Percentiles rank a stretch among this genome's conserved stretches.
These are phyloP conservation scores for Lordiphosa collinella DNA, from an alignment of 1,140 invertebrate species.

Conservation along the genomic window DNA sequence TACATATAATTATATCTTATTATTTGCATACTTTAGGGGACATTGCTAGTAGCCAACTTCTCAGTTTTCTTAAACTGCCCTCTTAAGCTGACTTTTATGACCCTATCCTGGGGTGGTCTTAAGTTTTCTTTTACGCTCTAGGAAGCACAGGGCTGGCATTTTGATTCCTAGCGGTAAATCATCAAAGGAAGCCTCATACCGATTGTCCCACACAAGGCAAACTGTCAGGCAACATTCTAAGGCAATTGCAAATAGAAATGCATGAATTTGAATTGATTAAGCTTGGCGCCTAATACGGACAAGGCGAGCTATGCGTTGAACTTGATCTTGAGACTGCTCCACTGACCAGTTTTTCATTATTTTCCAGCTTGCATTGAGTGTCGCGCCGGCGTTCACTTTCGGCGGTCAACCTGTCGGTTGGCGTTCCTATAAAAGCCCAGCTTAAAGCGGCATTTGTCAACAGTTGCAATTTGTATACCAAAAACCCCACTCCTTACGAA, in stretches of 20 bases:
- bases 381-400: slow-evolving; percentile 54
- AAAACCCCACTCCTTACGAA: slow-evolving; percentile 18
- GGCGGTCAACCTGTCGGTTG: slow-evolving; percentile 31
- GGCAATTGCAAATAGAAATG: slow-evolving; percentile 19
- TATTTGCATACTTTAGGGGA: too few species aligned
- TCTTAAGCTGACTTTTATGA: too few species aligned
- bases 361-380: slow-evolving; percentile 56
- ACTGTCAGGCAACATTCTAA: slow-evolving; percentile 36
- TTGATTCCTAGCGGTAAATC: slow-evolving; percentile 11
- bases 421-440: slow-evolving; percentile 54
- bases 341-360: slow-evolving; percentile 59
- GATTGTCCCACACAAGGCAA: slow-evolving; percentile 33
- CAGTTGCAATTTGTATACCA: slow-evolving; percentile 64
- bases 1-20: too few species aligned
- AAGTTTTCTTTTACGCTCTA: slow-evolving; percentile 20
- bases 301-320: slow-evolving; percentile 65
- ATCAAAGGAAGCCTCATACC: not conserved
- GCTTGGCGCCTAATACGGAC: slow-evolving; percentile 51
- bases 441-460: slow-evolving; percentile 30
- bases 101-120: too few species aligned
- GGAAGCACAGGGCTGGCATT: slow-evolving; percentile 46
- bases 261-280: slow-evolving; percentile 33
- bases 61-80: too few species aligned
- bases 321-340: slow-evolving; percentile 66
- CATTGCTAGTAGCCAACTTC: too few species aligned